Evolutionary conservation across 2,797 vertebrate genomes (phyloP).

Genomic region (Micromesistius poutassou): DNA sequence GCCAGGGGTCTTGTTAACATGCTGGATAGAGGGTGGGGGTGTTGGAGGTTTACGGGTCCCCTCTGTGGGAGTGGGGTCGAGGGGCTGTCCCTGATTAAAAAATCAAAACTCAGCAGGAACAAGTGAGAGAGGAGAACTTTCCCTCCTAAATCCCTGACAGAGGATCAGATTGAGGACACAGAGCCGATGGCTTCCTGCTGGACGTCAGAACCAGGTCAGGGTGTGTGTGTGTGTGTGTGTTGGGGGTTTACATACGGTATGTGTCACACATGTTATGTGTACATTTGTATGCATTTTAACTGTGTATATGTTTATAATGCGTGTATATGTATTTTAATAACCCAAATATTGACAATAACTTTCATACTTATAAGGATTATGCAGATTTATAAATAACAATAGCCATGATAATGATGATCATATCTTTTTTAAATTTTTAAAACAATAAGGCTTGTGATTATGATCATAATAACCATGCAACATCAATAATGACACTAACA

Average conservation of each 20-base stretch:
- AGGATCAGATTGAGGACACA: slow-evolving; percentile 34
- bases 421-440: too few species aligned
- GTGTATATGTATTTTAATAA: too few species aligned
- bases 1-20: slow-evolving; percentile 31
- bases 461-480: too few species aligned
- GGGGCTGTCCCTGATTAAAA: slow-evolving; percentile 52
- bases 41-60: slow-evolving; percentile 12
- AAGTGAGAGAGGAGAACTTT: slow-evolving; percentile 33
- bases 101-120: slow-evolving; percentile 56
- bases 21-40: slow-evolving; percentile 34
- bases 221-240: slow-evolving; percentile 17
- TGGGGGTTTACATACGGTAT: too few species aligned
- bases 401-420: too few species aligned
- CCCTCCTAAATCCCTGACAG: slow-evolving; percentile 25
- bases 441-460: too few species aligned
- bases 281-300: not conserved
- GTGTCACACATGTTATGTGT: not conserved
- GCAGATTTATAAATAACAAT: too few species aligned
- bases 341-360: too few species aligned
- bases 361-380: too few species aligned
- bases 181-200: not conserved
- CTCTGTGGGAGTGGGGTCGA: slow-evolving; percentile 19
- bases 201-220: slow-evolving; percentile 23
- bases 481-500: too few species aligned
- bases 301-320: slow-evolving; percentile 20